Conservation (phyloP, 2,797 vertebrate genomes). For the Brachyrhaphis roseni region DNA sequence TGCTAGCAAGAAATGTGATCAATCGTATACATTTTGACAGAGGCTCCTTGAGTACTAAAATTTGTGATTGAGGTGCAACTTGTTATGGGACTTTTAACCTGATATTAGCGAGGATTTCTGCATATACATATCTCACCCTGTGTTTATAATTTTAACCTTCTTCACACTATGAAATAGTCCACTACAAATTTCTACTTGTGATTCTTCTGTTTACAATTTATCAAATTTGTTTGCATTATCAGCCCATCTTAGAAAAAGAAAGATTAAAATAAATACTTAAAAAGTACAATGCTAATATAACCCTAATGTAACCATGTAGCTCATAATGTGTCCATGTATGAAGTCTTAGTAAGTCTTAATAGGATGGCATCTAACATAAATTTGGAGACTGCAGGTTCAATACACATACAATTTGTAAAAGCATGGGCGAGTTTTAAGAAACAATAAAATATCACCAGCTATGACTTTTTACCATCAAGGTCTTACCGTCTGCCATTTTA, state of each 20-base stretch:
- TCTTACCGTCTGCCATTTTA: constrained; percentile 94
- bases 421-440: background rate
- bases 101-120: background rate
- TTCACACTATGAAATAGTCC: background rate
- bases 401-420: background rate
- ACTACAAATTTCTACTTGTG: background rate
- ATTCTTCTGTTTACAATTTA: background rate
- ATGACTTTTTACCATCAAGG: background rate
- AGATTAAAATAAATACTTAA: background rate
- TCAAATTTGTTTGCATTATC: background rate
- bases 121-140: background rate
- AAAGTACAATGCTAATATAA: background rate
- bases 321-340: background rate
- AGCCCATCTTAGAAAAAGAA: background rate
- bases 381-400: background rate
- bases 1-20: background rate
- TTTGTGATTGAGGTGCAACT: background rate
- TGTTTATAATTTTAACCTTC: background rate
- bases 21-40: background rate
- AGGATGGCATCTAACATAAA: background rate
- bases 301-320: no score
- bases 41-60: background rate
- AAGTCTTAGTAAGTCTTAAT: background rate
- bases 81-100: background rate
- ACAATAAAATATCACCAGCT: background rate